Evolutionary conservation across 1,140 invertebrate genomes (phyloP), one percentile per base, ranked within the genome.

Genomic region (Drosophila serrata): DNA sequence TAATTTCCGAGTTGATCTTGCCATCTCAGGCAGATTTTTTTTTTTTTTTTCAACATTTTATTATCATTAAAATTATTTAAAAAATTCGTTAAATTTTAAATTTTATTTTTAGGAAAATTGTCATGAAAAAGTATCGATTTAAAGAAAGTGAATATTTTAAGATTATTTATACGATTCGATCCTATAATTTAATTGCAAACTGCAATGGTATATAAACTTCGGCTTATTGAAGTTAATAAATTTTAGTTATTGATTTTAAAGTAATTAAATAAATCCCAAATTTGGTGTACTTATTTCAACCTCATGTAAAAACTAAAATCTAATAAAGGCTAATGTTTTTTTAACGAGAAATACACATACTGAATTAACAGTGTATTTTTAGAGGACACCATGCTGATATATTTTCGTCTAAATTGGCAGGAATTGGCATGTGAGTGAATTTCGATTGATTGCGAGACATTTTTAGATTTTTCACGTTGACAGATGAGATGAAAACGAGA

Each of bases 381-480:
- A 46, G 17, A 19, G 15, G 19, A 61, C 6, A n/a, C 59, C 17
- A 55, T 17, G 33, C 31, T 33, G 22, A 63, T 37, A 9, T 13
- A 39, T 67, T 40, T 56, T 51, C 46, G 53, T 29, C 33, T 37
- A 72, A 77, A 42, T 56, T 74, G 53, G 11, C 33, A 42, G 40
- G 27, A 78, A 69, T 78, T 77, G 74, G 48, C 46, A 72, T 65
- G n/a, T 65, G 56, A 76, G 56, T 58, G 64, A 81, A 73, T 77
- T 69, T 81, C 62, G 35, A 53, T 82, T 82, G 74, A 82, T 82
- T 82, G 74, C 24, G 37, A 43, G 69, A 59, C 27, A 74, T 74
- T 78, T 82, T 69, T 65, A 75, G 62, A 62, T 63, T 56, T 80
- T 77, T 27, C 56, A 43, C 31, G 35, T 62, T 81, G 79, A 68